Percentiles rank a stretch among this genome's conserved stretches.
Conservation (phyloP, 1,140 invertebrate genomes). For the Dendroctonus valens region DNA sequence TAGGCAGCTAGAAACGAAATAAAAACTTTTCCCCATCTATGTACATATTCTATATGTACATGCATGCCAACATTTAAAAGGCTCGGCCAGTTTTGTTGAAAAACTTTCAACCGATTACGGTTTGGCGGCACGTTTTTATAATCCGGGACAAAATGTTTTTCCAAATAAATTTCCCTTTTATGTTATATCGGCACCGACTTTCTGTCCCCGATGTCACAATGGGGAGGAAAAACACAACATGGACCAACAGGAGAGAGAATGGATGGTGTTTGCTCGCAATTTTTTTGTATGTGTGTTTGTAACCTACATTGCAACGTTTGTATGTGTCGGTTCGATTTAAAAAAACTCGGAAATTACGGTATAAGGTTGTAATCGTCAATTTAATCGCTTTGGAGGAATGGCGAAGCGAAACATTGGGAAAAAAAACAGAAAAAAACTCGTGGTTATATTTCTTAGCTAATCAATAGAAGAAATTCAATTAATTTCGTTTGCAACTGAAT, state of each 20-base stretch:
- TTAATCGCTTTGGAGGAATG: too few species aligned
- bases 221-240: not conserved
- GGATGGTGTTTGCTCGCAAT: too few species aligned
- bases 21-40: conserved; percentile 7
- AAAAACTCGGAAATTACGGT: too few species aligned
- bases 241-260: too few species aligned
- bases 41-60: conserved; percentile 5
- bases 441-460: too few species aligned
- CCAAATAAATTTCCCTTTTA: conserved; percentile 22
- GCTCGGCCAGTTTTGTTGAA: conserved; percentile 1
- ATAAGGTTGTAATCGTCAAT: too few species aligned
- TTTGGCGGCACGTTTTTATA: conserved; percentile 19
- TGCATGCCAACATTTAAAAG: not conserved
- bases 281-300: not conserved
- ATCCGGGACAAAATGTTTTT: conserved; percentile 18
- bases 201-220: not conserved
- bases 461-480: too few species aligned
- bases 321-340: too few species aligned
- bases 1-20: conserved; percentile 1
- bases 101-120: conserved; percentile 18
- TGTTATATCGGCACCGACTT: conserved; percentile 15
- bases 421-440: too few species aligned
- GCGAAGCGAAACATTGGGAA: too few species aligned
- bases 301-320: not conserved
- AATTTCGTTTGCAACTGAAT: too few species aligned